Conservation (phyloP, 2,797 vertebrate genomes). For the Tolypeutes matacus region DNA sequence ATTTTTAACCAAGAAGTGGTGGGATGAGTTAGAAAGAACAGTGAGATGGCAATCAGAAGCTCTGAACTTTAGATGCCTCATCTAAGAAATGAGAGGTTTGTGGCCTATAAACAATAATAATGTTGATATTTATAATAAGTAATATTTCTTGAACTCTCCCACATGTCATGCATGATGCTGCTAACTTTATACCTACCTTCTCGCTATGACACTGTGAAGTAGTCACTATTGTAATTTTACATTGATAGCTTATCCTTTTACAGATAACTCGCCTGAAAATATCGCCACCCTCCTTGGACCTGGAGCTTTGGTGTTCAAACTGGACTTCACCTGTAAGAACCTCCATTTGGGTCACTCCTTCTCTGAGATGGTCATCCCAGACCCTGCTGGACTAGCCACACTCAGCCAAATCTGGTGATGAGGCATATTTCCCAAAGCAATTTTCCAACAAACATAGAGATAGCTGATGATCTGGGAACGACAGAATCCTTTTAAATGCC, state of each 20-base stretch:
- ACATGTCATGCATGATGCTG: no score
- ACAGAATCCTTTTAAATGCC: rapidly evolving
- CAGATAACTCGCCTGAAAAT: neutral
- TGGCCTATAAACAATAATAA: neutral
- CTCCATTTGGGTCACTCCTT: neutral
- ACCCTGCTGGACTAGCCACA: no score
- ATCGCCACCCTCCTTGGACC: rapidly evolving
- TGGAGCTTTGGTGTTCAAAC: neutral
- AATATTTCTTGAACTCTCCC: neutral
- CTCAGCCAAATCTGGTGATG: neutral
- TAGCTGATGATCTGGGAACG: neutral
- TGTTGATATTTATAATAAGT: neutral
- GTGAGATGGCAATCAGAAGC: neutral
- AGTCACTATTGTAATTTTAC: neutral
- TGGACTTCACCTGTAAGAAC: neutral
- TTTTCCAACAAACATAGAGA: neutral
- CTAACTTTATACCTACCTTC: neutral
- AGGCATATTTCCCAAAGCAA: neutral
- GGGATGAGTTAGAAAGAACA: neutral
- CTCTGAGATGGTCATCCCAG: neutral
- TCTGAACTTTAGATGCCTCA: neutral
- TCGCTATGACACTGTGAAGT: neutral
- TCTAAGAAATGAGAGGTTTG: neutral
- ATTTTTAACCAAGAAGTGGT: neutral
- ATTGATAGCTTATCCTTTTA: neutral